Evolutionary conservation across 2,888 invertebrate genomes (phyloP).

Genomic region (Amiota communis): DNA sequence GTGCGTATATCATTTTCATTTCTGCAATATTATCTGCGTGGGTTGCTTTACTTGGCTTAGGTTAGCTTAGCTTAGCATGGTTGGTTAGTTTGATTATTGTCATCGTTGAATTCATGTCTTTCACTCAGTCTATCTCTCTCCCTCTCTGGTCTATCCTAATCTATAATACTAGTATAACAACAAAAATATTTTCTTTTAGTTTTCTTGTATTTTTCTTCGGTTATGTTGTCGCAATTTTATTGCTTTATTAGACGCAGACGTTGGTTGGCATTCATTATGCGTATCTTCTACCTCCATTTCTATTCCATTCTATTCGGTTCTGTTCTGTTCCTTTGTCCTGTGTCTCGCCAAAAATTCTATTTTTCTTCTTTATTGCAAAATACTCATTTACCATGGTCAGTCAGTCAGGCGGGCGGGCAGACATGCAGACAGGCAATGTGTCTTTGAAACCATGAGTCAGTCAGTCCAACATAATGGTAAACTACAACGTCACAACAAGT

Average conservation of each 20-base stretch:
- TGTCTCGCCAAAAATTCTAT: no score
- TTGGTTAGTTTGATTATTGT: constrained; percentile 35
- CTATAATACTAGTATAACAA: no score
- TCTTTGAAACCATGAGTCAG: background rate
- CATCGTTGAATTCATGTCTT: constrained; percentile 7
- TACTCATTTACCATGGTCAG: no score
- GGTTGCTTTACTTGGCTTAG: background rate
- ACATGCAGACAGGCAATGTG: background rate
- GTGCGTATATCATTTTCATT: constrained; percentile 25
- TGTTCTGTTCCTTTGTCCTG: no score
- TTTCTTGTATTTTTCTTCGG: constrained; percentile 2
- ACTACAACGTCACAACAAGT: no score
- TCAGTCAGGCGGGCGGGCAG: background rate
- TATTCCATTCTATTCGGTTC: background rate
- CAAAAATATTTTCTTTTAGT: background rate
- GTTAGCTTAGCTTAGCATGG: background rate
- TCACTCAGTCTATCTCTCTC: constrained; percentile 1
- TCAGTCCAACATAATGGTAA: no score
- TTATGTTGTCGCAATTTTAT: constrained; percentile 25
- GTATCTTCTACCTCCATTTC: background rate
- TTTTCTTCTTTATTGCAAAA: no score
- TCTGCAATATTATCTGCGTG: background rate
- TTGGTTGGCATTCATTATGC: constrained; percentile 2
- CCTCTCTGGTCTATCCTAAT: background rate
- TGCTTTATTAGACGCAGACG: constrained; percentile 20